phyloP scores from a whole-genome alignment of 2,888 invertebrate genomes.

The Erpobdella octoculata region DNA sequence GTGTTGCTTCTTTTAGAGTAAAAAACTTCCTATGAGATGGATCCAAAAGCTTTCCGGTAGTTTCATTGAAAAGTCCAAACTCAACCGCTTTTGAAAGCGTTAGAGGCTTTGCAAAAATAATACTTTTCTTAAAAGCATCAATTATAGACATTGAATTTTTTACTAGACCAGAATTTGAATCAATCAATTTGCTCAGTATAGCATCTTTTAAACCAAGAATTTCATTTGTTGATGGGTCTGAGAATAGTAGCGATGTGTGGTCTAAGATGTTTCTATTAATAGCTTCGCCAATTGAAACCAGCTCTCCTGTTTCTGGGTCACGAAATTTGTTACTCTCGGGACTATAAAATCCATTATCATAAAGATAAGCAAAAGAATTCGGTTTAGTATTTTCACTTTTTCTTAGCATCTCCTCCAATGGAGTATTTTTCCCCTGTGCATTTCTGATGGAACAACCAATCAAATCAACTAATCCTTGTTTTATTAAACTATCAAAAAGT shows the following conservation, averaged over 20 bases:
- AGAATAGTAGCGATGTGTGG: constrained; percentile 34
- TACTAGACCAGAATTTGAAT: constrained; percentile 62
- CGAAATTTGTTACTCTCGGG: constrained; percentile 63
- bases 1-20: constrained; percentile 36
- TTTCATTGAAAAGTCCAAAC: constrained; percentile 38
- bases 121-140: constrained; percentile 64
- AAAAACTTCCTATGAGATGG: constrained; percentile 37
- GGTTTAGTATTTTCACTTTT: constrained; percentile 32
- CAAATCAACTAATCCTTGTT: constrained; percentile 69
- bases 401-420: constrained; percentile 28
- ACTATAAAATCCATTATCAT: constrained; percentile 77
- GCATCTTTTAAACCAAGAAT: constrained; percentile 41
- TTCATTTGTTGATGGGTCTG: constrained; percentile 36
- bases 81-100: constrained; percentile 37
- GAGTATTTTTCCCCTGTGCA: constrained; percentile 55
- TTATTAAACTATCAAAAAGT: constrained; percentile 72
- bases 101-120: constrained; percentile 37
- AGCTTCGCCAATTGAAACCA: constrained; percentile 59
- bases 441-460: constrained; percentile 59
- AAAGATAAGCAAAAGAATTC: constrained; percentile 36
- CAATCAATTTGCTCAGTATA: constrained; percentile 61
- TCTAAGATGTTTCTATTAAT: constrained; percentile 35
- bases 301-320: constrained; percentile 69
- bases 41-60: constrained; percentile 39
- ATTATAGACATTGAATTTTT: constrained; percentile 66